These are phyloP conservation scores for Brienomyrus longianalis DNA, from an alignment of 2,113 vertebrate genomes.

Conservation along the genomic window DNA sequence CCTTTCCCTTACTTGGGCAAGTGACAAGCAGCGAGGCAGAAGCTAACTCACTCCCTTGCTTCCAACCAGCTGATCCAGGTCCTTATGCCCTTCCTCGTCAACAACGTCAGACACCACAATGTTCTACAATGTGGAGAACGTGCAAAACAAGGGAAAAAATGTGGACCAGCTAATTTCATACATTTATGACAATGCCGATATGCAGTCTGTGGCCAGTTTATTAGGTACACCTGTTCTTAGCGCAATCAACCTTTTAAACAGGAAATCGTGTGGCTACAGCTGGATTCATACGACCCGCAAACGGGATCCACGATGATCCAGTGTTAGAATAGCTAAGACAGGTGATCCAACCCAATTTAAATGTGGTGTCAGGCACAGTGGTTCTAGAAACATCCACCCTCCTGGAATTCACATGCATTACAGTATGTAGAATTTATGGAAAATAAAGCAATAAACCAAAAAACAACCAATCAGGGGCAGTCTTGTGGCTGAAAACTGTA, in stretches of 20 bases:
- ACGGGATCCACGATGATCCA: not conserved
- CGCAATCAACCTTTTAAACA: not conserved
- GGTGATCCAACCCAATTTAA: not conserved
- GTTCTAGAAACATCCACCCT: not conserved
- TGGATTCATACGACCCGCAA: not conserved
- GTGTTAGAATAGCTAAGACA: not conserved
- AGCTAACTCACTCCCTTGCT: not conserved
- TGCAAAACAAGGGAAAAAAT: not conserved
- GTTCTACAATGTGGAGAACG: not conserved
- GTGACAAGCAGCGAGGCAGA: slow-evolving; percentile 8
- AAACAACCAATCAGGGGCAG: not conserved
- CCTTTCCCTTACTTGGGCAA: slow-evolving; percentile 35
- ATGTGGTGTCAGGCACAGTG: not conserved
- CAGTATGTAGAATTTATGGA: not conserved
- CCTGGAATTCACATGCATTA: not conserved
- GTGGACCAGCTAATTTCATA: not conserved
- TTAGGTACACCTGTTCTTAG: not conserved
- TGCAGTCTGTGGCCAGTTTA: not conserved
- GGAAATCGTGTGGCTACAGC: not conserved
- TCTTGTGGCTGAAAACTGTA: not conserved
- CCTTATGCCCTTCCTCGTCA: not conserved
- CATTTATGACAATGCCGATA: not conserved
- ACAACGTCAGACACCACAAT: not conserved
- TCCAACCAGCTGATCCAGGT: not conserved
- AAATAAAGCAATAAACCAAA: not conserved